Percentiles rank a stretch among this genome's conserved stretches.
Conservation (phyloP, 2,113 vertebrate genomes). For the Apodemus speciosus region DNA sequence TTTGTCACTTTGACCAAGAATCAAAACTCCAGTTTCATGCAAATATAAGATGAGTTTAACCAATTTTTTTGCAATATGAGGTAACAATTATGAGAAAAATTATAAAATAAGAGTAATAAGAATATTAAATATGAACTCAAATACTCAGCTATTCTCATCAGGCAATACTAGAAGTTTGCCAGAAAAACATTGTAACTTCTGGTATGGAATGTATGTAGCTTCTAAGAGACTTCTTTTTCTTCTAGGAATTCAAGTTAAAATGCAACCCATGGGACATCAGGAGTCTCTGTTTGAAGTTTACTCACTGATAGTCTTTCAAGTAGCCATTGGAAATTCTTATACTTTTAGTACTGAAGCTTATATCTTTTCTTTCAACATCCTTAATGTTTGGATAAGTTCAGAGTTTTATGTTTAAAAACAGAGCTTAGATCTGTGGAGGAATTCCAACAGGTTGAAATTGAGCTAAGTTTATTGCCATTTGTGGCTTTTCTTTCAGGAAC, state of each 20-base stretch:
- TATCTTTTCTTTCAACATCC: conserved; percentile 86
- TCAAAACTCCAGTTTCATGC: conserved; percentile 75
- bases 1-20: conserved; percentile 58
- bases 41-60: conserved; percentile 81
- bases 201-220: conserved; percentile 72
- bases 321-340: conserved; percentile 87
- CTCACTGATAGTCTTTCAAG: conserved; percentile 86
- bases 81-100: conserved; percentile 84
- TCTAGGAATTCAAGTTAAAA: conserved; percentile 66
- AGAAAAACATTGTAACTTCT: conserved; percentile 47
- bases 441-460: conserved; percentile 90
- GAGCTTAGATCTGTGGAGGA: conserved; percentile 90
- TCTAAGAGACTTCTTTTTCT: conserved; percentile 73
- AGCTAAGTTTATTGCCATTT: conserved; percentile 90
- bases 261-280: conserved; percentile 64
- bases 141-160: conserved; percentile 60
- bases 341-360: conserved; percentile 85
- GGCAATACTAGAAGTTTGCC: conserved; percentile 80
- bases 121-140: conserved; percentile 81
- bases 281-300: conserved; percentile 66
- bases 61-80: conserved; percentile 87
- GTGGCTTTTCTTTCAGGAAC: conserved; percentile 89
- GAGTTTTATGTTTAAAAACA: conserved; percentile 86
- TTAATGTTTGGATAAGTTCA: conserved; percentile 87
- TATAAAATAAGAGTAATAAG: background rate